A percentile compares a stretch with the other conserved stretches of the same genome.
phyloP scores from a whole-genome alignment of 2,113 vertebrate species.

The Anolis sagrei region DNA sequence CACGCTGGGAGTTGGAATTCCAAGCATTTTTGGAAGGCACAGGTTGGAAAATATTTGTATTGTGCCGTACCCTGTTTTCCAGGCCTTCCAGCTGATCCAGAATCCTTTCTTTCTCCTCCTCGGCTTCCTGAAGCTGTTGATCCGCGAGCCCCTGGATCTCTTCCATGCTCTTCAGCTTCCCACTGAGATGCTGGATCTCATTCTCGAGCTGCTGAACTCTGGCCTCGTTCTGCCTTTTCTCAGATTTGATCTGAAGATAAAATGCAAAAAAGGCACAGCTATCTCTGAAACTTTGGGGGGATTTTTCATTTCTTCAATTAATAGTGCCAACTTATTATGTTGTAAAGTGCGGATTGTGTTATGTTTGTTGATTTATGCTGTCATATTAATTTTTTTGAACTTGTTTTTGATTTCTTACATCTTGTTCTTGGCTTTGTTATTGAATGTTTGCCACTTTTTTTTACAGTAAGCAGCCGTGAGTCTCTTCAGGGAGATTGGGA shows the following conservation, averaged over 20 bases:
- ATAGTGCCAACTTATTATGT: too few species aligned
- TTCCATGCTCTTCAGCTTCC: constrained; percentile 80
- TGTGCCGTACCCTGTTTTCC: constrained; percentile 77
- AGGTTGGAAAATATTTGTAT: not conserved
- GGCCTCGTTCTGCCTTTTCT: constrained; percentile 75
- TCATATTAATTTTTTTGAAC: too few species aligned
- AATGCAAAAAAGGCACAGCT: not conserved
- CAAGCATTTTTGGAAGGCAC: not conserved
- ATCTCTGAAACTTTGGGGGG: too few species aligned
- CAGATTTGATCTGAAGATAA: constrained; percentile 73
- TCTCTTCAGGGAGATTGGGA: too few species aligned
- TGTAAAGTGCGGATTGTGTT: too few species aligned
- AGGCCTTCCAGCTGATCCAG: constrained; percentile 80
- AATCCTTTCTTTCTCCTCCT: constrained; percentile 83
- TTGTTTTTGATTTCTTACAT: too few species aligned
- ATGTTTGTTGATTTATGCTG: too few species aligned
- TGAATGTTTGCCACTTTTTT: too few species aligned
- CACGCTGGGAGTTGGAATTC: not conserved
- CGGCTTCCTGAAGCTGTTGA: constrained; percentile 83
- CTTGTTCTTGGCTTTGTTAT: too few species aligned
- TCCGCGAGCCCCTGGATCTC: constrained; percentile 82
- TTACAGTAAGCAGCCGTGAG: too few species aligned
- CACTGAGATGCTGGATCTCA: constrained; percentile 76
- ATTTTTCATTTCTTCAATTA: too few species aligned
- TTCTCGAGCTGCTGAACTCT: constrained; percentile 75